phyloP scores from a whole-genome alignment of 1,140 invertebrate species.

The Lysiphlebus fabarum region DNA sequence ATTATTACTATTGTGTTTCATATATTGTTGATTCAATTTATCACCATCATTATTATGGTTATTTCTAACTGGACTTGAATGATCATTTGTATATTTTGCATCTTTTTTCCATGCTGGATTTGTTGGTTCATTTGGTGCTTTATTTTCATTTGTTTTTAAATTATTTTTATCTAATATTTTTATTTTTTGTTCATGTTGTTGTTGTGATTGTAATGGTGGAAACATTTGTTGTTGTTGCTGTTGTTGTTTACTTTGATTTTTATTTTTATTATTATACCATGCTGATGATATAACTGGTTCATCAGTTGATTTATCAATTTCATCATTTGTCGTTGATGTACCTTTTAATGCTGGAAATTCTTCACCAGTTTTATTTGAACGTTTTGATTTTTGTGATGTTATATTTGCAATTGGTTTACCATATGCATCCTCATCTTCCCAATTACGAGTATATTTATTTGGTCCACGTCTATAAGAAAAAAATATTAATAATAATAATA shows the following conservation, averaged over 20 bases:
- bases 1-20: conserved; percentile 37
- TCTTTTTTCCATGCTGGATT: conserved; percentile 49
- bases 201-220: conserved; percentile 43
- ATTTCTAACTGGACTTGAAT: conserved; percentile 42
- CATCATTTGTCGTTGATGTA: conserved; percentile 35
- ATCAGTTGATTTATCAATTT: conserved; percentile 27
- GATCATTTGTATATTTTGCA: conserved; percentile 32
- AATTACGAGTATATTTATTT: conserved; percentile 86
- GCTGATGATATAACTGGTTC: conserved; percentile 53
- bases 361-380: conserved; percentile 43
- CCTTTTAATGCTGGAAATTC: conserved; percentile 50
- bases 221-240: conserved; percentile 34
- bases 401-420: conserved; percentile 49
- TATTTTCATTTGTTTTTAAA: conserved; percentile 45
- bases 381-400: conserved; percentile 32
- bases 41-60: conserved; percentile 29
- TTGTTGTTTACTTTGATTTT: conserved; percentile 38
- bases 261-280: conserved; percentile 54
- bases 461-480: conserved; percentile 73
- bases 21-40: conserved; percentile 36
- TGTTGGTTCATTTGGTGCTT: conserved; percentile 42
- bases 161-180: conserved; percentile 34
- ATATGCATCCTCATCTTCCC: conserved; percentile 90
- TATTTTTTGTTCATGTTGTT: conserved; percentile 39
- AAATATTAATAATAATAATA: too few species aligned